A percentile compares a stretch with the other conserved stretches of the same genome.
These are phyloP conservation scores for Litocranius walleri DNA, from an alignment of 2,113 vertebrate genomes.

Conservation along the genomic window DNA sequence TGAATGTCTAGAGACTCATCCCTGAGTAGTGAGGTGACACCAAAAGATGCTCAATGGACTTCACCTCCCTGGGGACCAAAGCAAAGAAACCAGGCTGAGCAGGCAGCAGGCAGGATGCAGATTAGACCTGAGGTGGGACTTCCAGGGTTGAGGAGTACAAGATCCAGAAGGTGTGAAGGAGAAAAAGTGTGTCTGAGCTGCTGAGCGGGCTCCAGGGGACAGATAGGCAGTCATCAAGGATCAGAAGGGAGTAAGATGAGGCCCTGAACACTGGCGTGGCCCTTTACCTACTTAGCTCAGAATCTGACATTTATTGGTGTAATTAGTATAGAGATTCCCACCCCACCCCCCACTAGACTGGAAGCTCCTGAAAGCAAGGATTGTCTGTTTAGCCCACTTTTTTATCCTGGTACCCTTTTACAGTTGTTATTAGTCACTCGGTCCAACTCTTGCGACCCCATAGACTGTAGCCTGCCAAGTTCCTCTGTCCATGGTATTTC, in stretches of 20 bases:
- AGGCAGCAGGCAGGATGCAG: background rate
- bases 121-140: background rate
- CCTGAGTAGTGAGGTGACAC: background rate
- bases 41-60: background rate
- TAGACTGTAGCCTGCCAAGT: background rate
- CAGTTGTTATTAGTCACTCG: background rate
- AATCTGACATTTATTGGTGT: background rate
- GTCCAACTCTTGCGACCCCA: background rate
- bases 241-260: background rate
- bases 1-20: background rate
- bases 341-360: background rate
- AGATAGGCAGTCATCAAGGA: no score
- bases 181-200: no score
- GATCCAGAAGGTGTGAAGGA: background rate
- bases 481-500: background rate
- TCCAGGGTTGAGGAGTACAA: accelerated
- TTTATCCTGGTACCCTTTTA: background rate
- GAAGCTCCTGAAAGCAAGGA: background rate
- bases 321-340: background rate
- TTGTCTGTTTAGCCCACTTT: background rate
- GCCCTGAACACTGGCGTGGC: accelerated
- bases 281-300: background rate
- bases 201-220: background rate
- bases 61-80: background rate
- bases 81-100: background rate